Evolutionary conservation across 2,797 vertebrate species (phyloP).

Genomic region (Cirrhinus molitorella): DNA sequence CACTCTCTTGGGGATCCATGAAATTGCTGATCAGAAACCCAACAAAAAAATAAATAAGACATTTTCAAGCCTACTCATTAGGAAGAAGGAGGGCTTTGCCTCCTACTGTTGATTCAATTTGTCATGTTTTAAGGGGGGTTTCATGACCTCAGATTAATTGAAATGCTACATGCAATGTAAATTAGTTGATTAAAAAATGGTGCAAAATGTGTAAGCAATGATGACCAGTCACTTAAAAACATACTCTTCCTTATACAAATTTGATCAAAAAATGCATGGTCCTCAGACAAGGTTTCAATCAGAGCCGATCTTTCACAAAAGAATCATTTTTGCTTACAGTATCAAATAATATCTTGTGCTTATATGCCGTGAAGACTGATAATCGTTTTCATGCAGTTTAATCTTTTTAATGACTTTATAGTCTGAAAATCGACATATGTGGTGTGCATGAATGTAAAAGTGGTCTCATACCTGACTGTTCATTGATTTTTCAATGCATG

Average conservation of each 20-base stretch:
- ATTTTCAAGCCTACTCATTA: background rate
- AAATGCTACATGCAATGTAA: background rate
- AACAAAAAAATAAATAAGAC: background rate
- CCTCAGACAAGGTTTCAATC: background rate
- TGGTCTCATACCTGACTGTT: background rate
- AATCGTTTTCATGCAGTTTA: background rate
- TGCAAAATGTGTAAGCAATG: too few species aligned
- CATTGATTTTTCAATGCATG: conserved; percentile 10
- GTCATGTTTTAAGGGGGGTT: background rate
- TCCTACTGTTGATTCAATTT: background rate
- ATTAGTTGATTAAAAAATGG: background rate
- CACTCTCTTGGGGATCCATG: background rate
- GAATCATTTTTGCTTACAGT: background rate
- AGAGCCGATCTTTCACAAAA: background rate
- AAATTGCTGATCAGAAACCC: conserved; percentile 2
- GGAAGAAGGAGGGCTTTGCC: background rate
- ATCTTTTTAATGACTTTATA: background rate
- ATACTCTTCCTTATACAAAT: background rate
- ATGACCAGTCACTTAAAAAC: background rate
- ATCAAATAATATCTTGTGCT: background rate
- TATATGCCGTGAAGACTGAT: background rate
- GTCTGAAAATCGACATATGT: background rate
- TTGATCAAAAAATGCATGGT: too few species aligned
- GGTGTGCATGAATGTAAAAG: background rate
- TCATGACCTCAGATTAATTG: background rate